Evolutionary conservation across 2,797 vertebrate species (phyloP).

Genomic region (Pipistrellus nathusii): DNA sequence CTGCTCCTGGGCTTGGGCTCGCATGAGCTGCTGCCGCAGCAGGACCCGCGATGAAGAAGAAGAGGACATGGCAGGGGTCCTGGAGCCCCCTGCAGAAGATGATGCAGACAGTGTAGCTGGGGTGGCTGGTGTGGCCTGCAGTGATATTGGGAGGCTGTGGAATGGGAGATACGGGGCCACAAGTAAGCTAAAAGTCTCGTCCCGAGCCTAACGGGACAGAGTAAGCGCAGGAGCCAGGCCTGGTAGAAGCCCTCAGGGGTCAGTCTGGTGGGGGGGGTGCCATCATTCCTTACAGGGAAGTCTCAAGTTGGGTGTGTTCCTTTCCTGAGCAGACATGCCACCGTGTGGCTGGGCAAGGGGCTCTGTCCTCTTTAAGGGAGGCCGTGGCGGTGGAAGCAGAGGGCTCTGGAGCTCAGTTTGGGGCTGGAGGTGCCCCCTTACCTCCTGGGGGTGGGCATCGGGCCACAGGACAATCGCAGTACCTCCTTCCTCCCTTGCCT

Average conservation of each 20-base stretch:
- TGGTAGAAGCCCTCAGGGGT: not conserved
- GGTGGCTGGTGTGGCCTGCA: slow-evolving; percentile 78
- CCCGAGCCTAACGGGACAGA: slow-evolving; percentile 28
- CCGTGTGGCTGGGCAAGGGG: not conserved
- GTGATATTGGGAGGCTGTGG: slow-evolving; percentile 83
- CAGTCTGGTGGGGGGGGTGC: not conserved
- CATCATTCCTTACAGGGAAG: not conserved
- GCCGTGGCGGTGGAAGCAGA: not conserved
- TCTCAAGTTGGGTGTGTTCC: not conserved
- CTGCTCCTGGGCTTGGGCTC: slow-evolving; percentile 95
- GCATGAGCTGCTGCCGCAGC: slow-evolving; percentile 95
- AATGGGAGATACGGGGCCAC: slow-evolving; percentile 82
- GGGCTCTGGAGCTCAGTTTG: not conserved
- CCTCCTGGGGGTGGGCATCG: not conserved
- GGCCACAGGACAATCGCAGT: not conserved
- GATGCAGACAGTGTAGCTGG: slow-evolving; percentile 81
- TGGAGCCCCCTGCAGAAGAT: slow-evolving; percentile 81
- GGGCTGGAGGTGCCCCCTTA: slow-evolving; percentile 9
- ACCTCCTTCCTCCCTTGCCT: slow-evolving; percentile 6
- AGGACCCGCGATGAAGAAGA: slow-evolving; percentile 93
- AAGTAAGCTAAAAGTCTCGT: slow-evolving; percentile 72
- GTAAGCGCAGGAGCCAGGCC: not conserved
- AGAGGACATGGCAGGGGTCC: slow-evolving; percentile 77
- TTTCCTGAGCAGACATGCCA: not conserved
- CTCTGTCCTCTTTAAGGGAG: not conserved